phyloP scores from a whole-genome alignment of 2,113 vertebrate genomes.

The Anoplopoma fimbria region DNA sequence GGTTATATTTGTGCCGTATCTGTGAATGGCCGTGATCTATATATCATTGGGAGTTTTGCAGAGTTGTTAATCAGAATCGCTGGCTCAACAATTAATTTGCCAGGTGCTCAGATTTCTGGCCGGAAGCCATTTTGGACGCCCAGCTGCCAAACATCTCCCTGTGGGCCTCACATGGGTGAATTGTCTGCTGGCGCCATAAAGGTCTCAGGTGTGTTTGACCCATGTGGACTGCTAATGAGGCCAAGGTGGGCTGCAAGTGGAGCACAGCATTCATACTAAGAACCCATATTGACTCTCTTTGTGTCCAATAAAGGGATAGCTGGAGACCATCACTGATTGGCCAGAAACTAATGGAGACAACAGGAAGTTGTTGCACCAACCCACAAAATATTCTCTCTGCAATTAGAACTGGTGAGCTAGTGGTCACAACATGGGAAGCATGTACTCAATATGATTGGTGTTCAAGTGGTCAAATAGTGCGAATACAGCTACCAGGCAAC shows the following conservation, averaged over 20 bases:
- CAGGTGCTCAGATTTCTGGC: slow-evolving; percentile 54
- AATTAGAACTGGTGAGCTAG: too few species aligned
- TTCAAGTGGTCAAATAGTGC: too few species aligned
- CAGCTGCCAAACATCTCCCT: slow-evolving; percentile 20
- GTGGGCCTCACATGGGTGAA: slow-evolving; percentile 23
- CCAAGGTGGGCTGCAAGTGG: slow-evolving; percentile 27
- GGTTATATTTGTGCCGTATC: slow-evolving; percentile 23
- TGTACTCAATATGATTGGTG: too few species aligned
- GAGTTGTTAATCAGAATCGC: slow-evolving; percentile 31
- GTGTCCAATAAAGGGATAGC: slow-evolving; percentile 20
- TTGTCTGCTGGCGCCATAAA: slow-evolving; percentile 44
- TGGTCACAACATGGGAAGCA: too few species aligned
- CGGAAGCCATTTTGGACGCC: slow-evolving; percentile 22
- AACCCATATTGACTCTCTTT: slow-evolving; percentile 8
- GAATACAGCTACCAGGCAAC: not conserved
- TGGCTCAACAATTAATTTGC: slow-evolving; percentile 50
- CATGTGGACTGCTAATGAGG: slow-evolving; percentile 30
- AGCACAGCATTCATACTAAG: not conserved
- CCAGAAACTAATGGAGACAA: not conserved
- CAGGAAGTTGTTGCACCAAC: not conserved
- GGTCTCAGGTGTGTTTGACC: not conserved
- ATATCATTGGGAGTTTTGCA: slow-evolving; percentile 17
- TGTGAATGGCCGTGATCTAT: slow-evolving; percentile 13
- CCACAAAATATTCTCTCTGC: too few species aligned
- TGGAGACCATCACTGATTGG: not conserved